These are phyloP conservation scores for Saturnia japonica DNA, from an alignment of 2,888 invertebrate species.

Conservation along the genomic window DNA sequence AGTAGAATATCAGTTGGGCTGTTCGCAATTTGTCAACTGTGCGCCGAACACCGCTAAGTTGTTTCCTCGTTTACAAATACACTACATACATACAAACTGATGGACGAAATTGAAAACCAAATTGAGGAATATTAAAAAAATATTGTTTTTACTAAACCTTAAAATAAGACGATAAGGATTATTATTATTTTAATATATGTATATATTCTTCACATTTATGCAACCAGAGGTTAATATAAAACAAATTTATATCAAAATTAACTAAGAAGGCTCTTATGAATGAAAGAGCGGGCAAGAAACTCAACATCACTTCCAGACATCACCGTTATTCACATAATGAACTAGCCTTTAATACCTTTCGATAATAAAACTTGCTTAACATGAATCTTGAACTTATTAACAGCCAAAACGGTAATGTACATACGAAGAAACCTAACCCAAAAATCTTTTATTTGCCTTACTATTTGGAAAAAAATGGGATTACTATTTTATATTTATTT, in stretches of 20 bases:
- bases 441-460: no score
- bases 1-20: constrained; percentile 73
- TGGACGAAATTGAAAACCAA: background rate
- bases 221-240: background rate
- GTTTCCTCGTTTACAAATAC: constrained; percentile 46
- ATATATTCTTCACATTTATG: background rate
- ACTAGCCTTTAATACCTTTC: no score
- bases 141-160: background rate
- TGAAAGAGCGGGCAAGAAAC: no score
- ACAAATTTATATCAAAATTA: background rate
- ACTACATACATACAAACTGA: background rate
- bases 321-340: no score
- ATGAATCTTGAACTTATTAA: no score
- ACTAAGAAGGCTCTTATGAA: no score
- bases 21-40: constrained; percentile 75
- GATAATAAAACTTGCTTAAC: no score
- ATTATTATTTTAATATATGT: no score
- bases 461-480: no score
- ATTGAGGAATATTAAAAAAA: background rate
- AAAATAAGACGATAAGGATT: background rate
- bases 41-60: constrained; percentile 50
- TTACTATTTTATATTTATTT: background rate
- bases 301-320: no score
- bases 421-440: no score
- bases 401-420: no score